A percentile compares a stretch with the other conserved stretches of the same genome.
phyloP scores from a whole-genome alignment of 2,888 invertebrate species.

The Drosophila melanocephala region DNA sequence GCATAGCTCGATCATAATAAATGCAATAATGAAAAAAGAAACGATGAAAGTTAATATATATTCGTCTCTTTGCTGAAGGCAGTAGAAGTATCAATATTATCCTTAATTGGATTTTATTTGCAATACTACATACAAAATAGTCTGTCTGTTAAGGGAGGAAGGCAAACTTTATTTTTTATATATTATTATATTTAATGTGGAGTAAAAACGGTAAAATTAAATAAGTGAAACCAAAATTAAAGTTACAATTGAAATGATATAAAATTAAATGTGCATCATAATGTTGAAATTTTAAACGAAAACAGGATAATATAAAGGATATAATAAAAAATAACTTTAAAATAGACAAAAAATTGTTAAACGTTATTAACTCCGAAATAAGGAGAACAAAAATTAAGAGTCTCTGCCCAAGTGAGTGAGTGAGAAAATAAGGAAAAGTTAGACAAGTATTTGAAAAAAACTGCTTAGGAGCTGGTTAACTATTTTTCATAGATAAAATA shows the following conservation, averaged over 20 bases:
- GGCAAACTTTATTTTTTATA: neutral
- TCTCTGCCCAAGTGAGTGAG: neutral
- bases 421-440: neutral
- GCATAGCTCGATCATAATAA: neutral
- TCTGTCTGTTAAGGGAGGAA: neutral
- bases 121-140: neutral
- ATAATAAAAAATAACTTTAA: neutral
- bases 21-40: no score
- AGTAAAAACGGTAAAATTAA: neutral
- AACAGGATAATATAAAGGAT: neutral
- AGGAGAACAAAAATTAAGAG: neutral
- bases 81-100: accelerated
- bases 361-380: neutral
- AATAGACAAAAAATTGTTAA: neutral
- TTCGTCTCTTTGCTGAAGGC: neutral
- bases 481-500: neutral
- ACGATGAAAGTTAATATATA: neutral
- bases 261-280: neutral
- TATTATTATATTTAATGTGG: neutral
- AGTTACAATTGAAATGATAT: neutral
- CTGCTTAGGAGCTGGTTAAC: neutral
- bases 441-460: neutral
- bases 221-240: neutral
- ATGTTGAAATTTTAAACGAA: neutral
- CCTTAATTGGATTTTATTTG: neutral